Evolutionary conservation across 2,113 vertebrate species (phyloP).

Genomic region (Calonectris borealis): DNA sequence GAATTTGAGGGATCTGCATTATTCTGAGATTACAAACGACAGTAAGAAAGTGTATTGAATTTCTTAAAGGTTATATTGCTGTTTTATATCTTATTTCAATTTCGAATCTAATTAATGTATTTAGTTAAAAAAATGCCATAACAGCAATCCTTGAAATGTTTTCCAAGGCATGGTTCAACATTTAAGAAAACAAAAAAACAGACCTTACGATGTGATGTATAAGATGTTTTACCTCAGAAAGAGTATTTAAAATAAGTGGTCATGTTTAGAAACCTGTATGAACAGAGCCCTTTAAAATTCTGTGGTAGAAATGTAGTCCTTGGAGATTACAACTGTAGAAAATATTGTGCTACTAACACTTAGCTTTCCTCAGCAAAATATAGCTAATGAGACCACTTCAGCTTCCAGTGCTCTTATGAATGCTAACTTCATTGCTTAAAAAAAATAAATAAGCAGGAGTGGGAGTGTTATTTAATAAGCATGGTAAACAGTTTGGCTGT

Average conservation of each 20-base stretch:
- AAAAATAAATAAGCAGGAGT: neutral
- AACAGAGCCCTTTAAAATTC: neutral
- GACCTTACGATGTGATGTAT: neutral
- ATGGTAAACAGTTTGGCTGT: neutral
- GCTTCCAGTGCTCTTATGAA: neutral
- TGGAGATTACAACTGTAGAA: neutral
- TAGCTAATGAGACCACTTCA: neutral
- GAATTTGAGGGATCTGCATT: neutral
- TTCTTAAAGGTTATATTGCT: neutral
- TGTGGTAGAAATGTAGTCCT: neutral
- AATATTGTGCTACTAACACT: neutral
- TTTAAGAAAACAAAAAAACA: neutral
- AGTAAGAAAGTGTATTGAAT: neutral
- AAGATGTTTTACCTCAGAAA: neutral
- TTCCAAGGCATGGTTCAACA: neutral
- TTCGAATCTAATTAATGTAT: neutral
- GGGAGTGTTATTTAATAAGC: neutral
- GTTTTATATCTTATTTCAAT: neutral
- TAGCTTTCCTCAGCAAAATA: neutral
- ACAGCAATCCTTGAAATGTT: neutral
- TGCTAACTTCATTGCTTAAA: neutral
- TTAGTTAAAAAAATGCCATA: neutral
- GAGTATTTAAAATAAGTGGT: neutral
- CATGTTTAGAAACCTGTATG: neutral
- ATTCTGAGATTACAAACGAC: neutral